Base-by-base conservation (phyloP, 2,888 invertebrate genomes). In the Blomia tropicalis region DNA sequence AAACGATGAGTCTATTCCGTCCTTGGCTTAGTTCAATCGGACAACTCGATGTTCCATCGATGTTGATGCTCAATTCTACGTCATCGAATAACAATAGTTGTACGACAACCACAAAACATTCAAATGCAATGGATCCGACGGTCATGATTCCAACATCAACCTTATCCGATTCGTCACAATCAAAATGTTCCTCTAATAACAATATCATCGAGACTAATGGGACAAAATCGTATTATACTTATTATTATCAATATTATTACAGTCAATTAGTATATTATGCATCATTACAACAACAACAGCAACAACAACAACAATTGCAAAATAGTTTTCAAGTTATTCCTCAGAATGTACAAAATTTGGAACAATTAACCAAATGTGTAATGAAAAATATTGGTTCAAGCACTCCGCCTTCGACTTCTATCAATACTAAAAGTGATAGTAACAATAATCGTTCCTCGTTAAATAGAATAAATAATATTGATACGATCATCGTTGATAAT, bases 241-340 rank as follows among this genome's bases (percentile, higher is more conserved):
- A 47, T n/a, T 47, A 47, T n/a, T 47, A 47, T n/a, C 51, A 47
- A n/a, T 47, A 47, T n/a, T 47, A 47, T 27, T 47, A 47, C 51
- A 47, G 51, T 19, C 51, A 47, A 47, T n/a, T 47, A n/a, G 23
- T 47, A 7, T 47, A 47, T 27, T 47, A 47, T 19, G 51, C 51
- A 7, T 47, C 51, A 14, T n/a, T 47, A 27, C 51, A 47, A n/a
- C 22, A 47, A 14, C 51, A 47, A 27, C 51, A 47, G 22, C 51
- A 7, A 27, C 7, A 47, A 7, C 22, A 47, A 7, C 51, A 47
- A 27, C n/a, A n/a, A n/a, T n/a, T n/a, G n/a, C n/a, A n/a, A n/a
- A n/a, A n/a, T n/a, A n/a, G n/a, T n/a, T n/a, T n/a, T n/a, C n/a
- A n/a, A n/a, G n/a, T n/a, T n/a, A n/a, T n/a, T n/a, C n/a, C n/a